Percentiles rank a stretch among this genome's conserved stretches.
These are phyloP conservation scores for Ctenosaura bakeri DNA, from an alignment of 2,797 vertebrate species.

Conservation along the genomic window DNA sequence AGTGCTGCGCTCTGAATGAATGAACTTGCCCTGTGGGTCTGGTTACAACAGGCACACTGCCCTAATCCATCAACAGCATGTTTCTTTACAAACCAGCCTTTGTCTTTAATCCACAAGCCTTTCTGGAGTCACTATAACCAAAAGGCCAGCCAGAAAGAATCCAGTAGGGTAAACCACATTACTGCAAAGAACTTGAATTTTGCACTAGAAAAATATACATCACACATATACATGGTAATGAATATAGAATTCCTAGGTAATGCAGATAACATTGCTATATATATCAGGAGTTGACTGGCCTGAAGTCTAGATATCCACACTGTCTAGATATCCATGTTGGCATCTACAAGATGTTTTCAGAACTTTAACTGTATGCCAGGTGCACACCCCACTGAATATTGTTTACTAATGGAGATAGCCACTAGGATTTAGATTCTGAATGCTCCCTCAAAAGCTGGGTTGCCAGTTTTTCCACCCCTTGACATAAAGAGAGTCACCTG, in stretches of 20 bases:
- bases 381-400: not conserved
- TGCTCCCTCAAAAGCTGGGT: slow-evolving; percentile 42
- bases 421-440: not conserved
- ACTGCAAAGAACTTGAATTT: slow-evolving; percentile 65
- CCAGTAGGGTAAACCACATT: slow-evolving; percentile 43
- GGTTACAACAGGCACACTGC: slow-evolving; percentile 79
- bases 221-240: no score
- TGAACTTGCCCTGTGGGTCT: slow-evolving; percentile 77
- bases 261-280: slow-evolving; percentile 47
- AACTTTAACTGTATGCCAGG: slow-evolving; percentile 57
- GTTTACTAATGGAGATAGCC: slow-evolving; percentile 58
- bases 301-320: slow-evolving; percentile 35
- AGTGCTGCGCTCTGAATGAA: slow-evolving; percentile 75
- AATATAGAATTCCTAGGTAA: slow-evolving; percentile 36
- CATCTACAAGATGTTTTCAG: not conserved
- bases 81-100: slow-evolving; percentile 87
- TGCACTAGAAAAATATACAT: not conserved
- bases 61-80: slow-evolving; percentile 82
- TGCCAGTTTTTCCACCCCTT: slow-evolving; percentile 32
- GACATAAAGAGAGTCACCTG: slow-evolving; percentile 54
- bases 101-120: slow-evolving; percentile 84
- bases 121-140: slow-evolving; percentile 73
- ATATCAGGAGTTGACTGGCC: slow-evolving; percentile 28
- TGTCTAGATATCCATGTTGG: slow-evolving; percentile 36
- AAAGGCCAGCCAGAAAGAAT: slow-evolving; percentile 69